Percentiles rank a stretch among this genome's conserved stretches.
Conservation (phyloP, 35 echinoderm and acorn worm genomes). For the Ophioderma brevispina region DNA sequence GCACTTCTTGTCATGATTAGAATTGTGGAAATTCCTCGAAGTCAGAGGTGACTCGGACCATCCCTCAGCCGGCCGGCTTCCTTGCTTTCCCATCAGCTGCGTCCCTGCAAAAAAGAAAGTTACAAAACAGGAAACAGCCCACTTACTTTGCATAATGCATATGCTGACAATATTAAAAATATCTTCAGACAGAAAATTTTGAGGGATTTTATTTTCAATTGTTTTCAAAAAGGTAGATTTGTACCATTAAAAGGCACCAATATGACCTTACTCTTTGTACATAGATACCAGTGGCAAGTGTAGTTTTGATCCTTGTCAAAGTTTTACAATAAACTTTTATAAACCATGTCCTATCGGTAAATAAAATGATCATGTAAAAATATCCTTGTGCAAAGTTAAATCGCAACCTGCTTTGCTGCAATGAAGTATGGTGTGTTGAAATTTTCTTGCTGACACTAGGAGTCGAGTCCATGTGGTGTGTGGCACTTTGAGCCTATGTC, state of each 20-base stretch:
- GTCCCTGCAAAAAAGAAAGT: neutral
- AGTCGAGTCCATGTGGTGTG: neutral
- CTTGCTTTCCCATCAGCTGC: constrained; percentile 6
- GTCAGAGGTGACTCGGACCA: neutral
- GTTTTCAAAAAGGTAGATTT: too few relatives aligned
- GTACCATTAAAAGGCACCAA: too few relatives aligned
- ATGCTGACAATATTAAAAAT: constrained; percentile 4
- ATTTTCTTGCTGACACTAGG: neutral
- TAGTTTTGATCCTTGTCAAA: too few relatives aligned
- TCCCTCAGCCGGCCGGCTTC: neutral
- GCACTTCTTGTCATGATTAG: neutral
- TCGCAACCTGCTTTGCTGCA: neutral
- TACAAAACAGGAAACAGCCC: neutral
- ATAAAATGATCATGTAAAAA: too few relatives aligned
- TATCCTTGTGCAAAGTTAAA: neutral
- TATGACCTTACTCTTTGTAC: too few relatives aligned
- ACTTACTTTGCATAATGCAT: constrained; percentile 13
- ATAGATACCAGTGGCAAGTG: too few relatives aligned
- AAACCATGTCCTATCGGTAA: too few relatives aligned
- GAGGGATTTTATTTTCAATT: neutral
- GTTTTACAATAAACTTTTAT: too few relatives aligned
- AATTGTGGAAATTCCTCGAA: neutral
- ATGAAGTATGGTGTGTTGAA: constrained; percentile 1
- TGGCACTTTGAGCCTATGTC: neutral
- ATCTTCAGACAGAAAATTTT: neutral